phyloP scores from a whole-genome alignment of 1,140 invertebrate genomes.

The Zaprionus tsacasi region DNA sequence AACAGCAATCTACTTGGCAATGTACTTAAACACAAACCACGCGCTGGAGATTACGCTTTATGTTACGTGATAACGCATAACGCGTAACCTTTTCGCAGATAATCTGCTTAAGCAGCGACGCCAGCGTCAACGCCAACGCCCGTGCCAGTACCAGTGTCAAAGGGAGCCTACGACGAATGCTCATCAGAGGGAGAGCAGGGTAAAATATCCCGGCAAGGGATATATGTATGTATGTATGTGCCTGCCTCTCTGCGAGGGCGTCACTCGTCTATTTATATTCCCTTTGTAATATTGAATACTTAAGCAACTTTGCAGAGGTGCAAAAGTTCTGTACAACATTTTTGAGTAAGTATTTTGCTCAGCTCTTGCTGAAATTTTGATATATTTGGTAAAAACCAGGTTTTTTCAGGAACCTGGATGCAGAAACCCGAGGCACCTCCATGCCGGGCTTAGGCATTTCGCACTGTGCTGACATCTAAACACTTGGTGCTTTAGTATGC shows the following conservation, averaged over 20 bases:
- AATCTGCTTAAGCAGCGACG: constrained; percentile 65
- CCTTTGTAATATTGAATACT: constrained; percentile 6
- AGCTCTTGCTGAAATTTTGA: constrained; percentile 4
- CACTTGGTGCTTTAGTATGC: constrained; percentile 77
- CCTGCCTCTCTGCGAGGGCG: neutral
- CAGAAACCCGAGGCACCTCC: neutral
- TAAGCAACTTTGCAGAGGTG: neutral
- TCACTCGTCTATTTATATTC: neutral
- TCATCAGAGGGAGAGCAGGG: constrained; percentile 24
- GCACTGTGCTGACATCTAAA: constrained; percentile 72
- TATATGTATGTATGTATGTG: neutral
- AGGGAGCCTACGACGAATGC: constrained; percentile 52
- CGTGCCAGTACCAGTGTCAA: constrained; percentile 51
- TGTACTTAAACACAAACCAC: constrained; percentile 73
- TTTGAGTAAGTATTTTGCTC: neutral
- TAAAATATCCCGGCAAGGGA: neutral
- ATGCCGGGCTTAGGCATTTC: constrained; percentile 12
- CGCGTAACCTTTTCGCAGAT: constrained; percentile 79
- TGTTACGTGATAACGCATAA: constrained; percentile 81
- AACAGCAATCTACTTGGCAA: constrained; percentile 71
- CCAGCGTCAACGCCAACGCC: constrained; percentile 34
- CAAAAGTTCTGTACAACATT: neutral
- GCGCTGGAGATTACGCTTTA: constrained; percentile 78
- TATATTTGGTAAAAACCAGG: neutral
- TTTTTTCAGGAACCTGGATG: constrained; percentile 29